Evolutionary conservation across 2,888 invertebrate species (phyloP).

Genomic region (Linnaemya vulpina): DNA sequence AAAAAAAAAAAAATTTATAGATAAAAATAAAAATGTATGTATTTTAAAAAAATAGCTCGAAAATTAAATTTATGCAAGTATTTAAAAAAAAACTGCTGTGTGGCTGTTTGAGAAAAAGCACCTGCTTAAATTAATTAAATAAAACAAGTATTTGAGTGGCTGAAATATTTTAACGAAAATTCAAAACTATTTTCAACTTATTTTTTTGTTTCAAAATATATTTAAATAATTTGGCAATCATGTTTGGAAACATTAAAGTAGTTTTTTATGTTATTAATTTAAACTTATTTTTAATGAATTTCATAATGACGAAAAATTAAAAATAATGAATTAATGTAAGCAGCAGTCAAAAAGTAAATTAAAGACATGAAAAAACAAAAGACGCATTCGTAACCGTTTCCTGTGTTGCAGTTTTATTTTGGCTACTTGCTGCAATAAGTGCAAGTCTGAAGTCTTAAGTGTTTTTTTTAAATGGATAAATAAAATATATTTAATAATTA

Average conservation of each 20-base stretch:
- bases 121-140: constrained; percentile 53
- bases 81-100: constrained; percentile 51
- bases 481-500: no score
- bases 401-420: background rate
- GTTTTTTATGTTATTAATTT: constrained; percentile 39
- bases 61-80: constrained; percentile 70
- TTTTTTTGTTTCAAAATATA: constrained; percentile 50
- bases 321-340: constrained; percentile 31
- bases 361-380: constrained; percentile 10
- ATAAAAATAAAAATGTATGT: background rate
- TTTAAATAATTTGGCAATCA: constrained; percentile 68
- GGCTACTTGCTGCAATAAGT: no score
- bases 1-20: constrained; percentile 2
- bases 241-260: constrained; percentile 35
- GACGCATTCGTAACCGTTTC: background rate
- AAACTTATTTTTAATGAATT: constrained; percentile 52
- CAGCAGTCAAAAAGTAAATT: constrained; percentile 49
- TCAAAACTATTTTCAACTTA: constrained; percentile 31
- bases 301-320: constrained; percentile 42
- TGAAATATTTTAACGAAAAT: constrained; percentile 22
- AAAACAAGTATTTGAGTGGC: constrained; percentile 59
- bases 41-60: constrained; percentile 45
- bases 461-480: background rate
- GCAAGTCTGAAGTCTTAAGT: constrained; percentile 53
- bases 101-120: constrained; percentile 49